Evolutionary conservation across 2,113 vertebrate species (phyloP), one percentile per base, ranked within the genome.

Genomic region (Sclerurus mexicanus): DNA sequence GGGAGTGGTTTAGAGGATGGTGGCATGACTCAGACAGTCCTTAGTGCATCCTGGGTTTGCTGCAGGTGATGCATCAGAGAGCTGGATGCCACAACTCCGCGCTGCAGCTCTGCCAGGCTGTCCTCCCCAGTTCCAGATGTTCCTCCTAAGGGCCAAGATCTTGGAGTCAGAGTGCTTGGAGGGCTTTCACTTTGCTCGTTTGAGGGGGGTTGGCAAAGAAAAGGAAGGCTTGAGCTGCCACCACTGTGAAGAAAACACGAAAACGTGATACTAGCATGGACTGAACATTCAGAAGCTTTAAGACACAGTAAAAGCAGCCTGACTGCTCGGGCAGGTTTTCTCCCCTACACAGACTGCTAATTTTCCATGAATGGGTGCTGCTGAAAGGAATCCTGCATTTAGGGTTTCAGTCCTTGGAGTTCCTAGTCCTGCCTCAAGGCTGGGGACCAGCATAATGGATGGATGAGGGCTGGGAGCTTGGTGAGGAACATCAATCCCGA

Each of bases 121-220:
- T 77, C 37, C 25, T 63, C 6, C 31, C 3, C 0, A 62, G 0
- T 44, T 59, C 22, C 1, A 35, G 40, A 35, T 50, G 14, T 74
- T 81, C 59, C 39, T 85, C n/a, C 85, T 63, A 14, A 72, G 16
- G 14, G 25, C n/a, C 37, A 44, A 37, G 47, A 18, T 50, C 33
- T 31, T 69, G 39, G 33, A 77, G 27, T 47, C n/a, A 15, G 35
- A 50, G 39, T 44, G 44, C 52, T 24, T 68, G 40, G 15, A 22
- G 5, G n/a, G 11, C 25, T 85, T 75, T n/a, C 31, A 5, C 47
- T 71, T 69, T 40, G 30, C n/a, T 58, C 64, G 53, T 19, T 8
- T 71, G 33, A 15, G 14, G 12, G 27, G 5, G 0, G 2, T 64
- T 81, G 19, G 35, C 10, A 42, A 73, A 28, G 40, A 79, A 82